These are phyloP conservation scores for Tragopan temminckii DNA, from an alignment of 2,797 vertebrate species.

Conservation along the genomic window DNA sequence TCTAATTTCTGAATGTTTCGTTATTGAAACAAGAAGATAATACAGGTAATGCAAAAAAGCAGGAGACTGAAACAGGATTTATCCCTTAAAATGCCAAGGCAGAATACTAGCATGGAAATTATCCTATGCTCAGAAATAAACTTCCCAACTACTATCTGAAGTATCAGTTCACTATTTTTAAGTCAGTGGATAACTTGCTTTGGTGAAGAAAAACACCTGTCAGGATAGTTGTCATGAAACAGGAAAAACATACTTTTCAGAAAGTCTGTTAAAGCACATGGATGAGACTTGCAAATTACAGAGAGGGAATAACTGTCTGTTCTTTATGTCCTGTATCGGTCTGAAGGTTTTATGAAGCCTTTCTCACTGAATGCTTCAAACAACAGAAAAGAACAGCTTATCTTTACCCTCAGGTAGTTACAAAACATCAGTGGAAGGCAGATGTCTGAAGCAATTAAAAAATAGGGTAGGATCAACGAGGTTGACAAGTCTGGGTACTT, in stretches of 20 bases:
- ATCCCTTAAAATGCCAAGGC: neutral
- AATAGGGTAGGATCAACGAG: neutral
- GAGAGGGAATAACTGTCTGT: accelerated
- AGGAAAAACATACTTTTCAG: neutral
- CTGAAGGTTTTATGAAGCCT: neutral
- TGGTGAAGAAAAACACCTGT: neutral
- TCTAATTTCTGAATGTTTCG: neutral
- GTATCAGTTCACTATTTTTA: neutral
- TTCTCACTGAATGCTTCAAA: neutral
- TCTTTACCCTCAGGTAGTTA: neutral
- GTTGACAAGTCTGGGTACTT: neutral
- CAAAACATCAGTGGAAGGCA: neutral
- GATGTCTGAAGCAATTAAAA: neutral
- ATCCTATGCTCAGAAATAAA: neutral
- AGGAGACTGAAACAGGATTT: neutral
- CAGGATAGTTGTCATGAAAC: neutral
- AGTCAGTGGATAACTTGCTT: neutral
- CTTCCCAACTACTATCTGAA: neutral
- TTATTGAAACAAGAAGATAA: neutral
- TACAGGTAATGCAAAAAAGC: neutral
- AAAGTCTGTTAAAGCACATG: neutral
- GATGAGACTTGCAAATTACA: neutral
- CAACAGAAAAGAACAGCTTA: neutral
- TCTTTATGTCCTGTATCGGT: neutral
- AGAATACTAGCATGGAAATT: neutral